A percentile compares a stretch with the other conserved stretches of the same genome.
Conservation (phyloP, 2,888 invertebrate genomes). For the Eurytoma californica region DNA sequence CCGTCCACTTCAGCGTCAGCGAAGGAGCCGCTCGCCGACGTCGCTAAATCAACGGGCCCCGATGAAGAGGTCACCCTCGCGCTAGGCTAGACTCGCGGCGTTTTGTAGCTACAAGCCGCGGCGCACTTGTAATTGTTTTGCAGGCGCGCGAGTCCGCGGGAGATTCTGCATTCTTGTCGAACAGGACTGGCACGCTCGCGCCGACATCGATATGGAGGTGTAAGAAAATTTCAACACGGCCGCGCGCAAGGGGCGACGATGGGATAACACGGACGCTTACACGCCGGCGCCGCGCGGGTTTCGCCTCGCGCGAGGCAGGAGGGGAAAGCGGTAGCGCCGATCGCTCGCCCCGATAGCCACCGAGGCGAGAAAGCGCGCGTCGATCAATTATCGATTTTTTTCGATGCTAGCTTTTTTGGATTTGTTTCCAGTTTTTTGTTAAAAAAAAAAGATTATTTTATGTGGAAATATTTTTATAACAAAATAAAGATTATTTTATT, state of each 20-base stretch:
- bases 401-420: no score
- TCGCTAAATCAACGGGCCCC: background rate
- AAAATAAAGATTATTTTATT: no score
- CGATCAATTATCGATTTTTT: conserved; percentile 16
- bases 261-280: background rate
- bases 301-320: background rate
- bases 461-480: no score
- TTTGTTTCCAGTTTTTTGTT: no score
- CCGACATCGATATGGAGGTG: conserved; percentile 44
- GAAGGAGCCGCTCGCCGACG: background rate
- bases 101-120: conserved; percentile 45
- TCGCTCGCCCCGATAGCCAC: conserved; percentile 24
- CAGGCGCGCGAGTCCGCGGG: conserved; percentile 17
- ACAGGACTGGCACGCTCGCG: conserved; percentile 34
- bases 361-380: conserved; percentile 1
- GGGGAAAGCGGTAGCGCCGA: conserved; percentile 16
- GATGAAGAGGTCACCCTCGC: conserved; percentile 43
- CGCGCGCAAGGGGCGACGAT: background rate
- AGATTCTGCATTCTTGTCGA: conserved; percentile 56
- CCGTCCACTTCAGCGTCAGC: no score
- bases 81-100: background rate
- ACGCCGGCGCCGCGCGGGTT: background rate
- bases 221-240: conserved; percentile 22
- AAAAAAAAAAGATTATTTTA: no score
- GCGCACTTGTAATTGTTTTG: conserved; percentile 56